phyloP scores from a whole-genome alignment of 2,113 vertebrate species.

The Calyptommatus sinebrachiatus region DNA sequence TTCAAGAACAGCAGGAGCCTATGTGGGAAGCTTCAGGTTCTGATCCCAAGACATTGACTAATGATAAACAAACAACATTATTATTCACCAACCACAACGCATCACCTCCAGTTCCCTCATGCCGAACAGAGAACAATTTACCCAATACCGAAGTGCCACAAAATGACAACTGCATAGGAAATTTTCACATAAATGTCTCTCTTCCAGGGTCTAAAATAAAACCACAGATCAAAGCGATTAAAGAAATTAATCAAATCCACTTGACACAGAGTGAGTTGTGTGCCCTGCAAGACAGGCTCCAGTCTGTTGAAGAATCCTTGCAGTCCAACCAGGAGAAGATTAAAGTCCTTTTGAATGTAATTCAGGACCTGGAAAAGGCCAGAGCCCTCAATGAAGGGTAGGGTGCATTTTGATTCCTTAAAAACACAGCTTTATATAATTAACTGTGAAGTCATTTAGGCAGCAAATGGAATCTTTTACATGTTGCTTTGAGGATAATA shows the following conservation, averaged over 20 bases:
- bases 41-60: constrained; percentile 20
- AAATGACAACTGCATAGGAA: constrained; percentile 57
- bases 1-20: constrained; percentile 50
- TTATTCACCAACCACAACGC: constrained; percentile 25
- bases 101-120: constrained; percentile 23
- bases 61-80: constrained; percentile 25
- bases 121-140: constrained; percentile 25
- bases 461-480: constrained; percentile 33
- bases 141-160: constrained; percentile 46
- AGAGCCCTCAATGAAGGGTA: constrained; percentile 96
- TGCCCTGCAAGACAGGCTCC: constrained; percentile 85
- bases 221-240: constrained; percentile 55
- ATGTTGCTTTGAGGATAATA: constrained; percentile 19
- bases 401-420: constrained; percentile 50
- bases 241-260: constrained; percentile 64
- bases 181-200: constrained; percentile 46
- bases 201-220: constrained; percentile 59
- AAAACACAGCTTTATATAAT: background rate
- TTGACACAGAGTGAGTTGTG: constrained; percentile 65
- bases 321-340: constrained; percentile 97
- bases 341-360: constrained; percentile 97
- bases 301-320: constrained; percentile 91
- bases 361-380: constrained; percentile 97
- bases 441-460: background rate
- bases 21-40: constrained; percentile 37